Percentiles rank a stretch among this genome's conserved stretches.
Conservation (phyloP, 2,113 vertebrate species). For the Archocentrus centrarchus region DNA sequence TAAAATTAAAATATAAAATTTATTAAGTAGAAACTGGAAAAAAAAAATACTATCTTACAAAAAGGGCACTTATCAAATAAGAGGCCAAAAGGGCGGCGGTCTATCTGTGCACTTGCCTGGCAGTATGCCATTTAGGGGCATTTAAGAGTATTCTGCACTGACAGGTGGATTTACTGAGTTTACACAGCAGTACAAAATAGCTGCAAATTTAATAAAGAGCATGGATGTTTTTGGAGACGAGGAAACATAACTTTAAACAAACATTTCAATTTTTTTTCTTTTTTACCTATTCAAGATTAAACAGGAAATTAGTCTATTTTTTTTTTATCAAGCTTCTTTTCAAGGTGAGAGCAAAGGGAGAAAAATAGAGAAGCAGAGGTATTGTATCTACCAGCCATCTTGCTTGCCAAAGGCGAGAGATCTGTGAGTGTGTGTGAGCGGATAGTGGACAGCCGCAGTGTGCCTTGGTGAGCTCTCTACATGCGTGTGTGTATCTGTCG, state of each 20-base stretch:
- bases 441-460: neutral
- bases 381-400: neutral
- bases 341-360: neutral
- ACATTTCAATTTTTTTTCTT: neutral
- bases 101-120: neutral
- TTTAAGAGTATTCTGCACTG: neutral
- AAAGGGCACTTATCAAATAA: neutral
- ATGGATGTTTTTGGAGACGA: neutral
- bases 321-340: no score
- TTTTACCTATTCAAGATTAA: neutral
- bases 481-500: neutral
- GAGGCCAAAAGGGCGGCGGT: neutral
- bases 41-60: neutral
- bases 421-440: constrained; percentile 14
- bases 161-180: neutral
- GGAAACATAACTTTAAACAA: neutral
- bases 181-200: neutral
- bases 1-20: neutral
- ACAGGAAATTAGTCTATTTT: neutral
- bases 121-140: neutral
- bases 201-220: neutral
- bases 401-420: neutral
- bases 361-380: neutral
- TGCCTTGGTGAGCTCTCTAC: neutral
- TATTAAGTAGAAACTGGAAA: neutral